Evolutionary conservation across 2,113 vertebrate genomes (phyloP).

Genomic region (Pardalotus punctatus): DNA sequence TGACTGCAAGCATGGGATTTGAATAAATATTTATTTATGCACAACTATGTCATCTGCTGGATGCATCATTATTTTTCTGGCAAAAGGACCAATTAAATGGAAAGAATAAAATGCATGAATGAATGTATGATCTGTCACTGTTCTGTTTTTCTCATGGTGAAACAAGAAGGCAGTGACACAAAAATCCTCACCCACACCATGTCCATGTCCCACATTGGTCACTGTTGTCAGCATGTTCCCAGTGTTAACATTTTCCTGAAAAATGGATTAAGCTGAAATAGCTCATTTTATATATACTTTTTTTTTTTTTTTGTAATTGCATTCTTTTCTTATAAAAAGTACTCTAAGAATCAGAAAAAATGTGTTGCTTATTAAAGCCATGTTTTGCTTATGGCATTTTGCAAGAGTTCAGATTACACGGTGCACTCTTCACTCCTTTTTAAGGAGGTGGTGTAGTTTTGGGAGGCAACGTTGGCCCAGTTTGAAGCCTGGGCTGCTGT

Average conservation of each 20-base stretch:
- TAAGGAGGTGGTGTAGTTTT: neutral
- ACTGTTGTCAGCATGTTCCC: neutral
- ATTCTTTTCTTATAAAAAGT: neutral
- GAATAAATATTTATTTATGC: slow-evolving; percentile 13
- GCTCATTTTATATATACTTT: neutral
- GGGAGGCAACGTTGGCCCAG: neutral
- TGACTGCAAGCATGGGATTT: neutral
- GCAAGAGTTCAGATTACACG: neutral
- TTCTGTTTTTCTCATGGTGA: neutral
- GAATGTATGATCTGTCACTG: neutral
- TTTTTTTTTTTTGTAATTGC: neutral
- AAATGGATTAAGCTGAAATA: slow-evolving; percentile 6
- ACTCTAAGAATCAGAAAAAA: neutral
- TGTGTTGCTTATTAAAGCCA: slow-evolving; percentile 22
- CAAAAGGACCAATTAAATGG: neutral
- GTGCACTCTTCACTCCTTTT: neutral
- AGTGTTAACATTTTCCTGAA: neutral
- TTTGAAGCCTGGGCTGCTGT: neutral
- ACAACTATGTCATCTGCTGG: slow-evolving; percentile 2
- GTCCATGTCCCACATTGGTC: neutral
- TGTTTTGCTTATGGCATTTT: slow-evolving; percentile 1
- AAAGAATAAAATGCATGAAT: neutral
- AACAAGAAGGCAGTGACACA: neutral
- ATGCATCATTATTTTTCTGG: neutral
- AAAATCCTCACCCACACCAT: neutral